Evolutionary conservation across 2,113 vertebrate genomes (phyloP).

Genomic region (Macaca nemestrina): DNA sequence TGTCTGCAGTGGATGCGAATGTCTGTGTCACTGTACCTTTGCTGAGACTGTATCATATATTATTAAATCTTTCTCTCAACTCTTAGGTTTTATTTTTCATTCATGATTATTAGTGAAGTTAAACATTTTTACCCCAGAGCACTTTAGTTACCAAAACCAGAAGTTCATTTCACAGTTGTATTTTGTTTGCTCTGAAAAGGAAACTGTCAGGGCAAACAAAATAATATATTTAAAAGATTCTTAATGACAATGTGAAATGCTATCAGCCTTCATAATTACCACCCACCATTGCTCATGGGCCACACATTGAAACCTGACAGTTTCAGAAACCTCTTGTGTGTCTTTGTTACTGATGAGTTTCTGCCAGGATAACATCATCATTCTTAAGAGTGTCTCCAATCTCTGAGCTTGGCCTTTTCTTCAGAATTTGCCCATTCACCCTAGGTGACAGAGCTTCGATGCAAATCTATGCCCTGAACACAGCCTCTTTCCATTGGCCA

Average conservation of each 20-base stretch:
- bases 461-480: slow-evolving; percentile 33
- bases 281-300: not conserved
- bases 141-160: slow-evolving; percentile 11
- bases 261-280: slow-evolving; percentile 3
- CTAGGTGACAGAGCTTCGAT: slow-evolving; percentile 25
- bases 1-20: not conserved
- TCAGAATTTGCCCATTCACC: slow-evolving; percentile 32
- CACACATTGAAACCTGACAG: not conserved
- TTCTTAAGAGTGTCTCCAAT: slow-evolving; percentile 33
- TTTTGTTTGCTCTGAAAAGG: slow-evolving; percentile 43
- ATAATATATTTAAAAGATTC: slow-evolving; percentile 37
- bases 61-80: slow-evolving; percentile 7
- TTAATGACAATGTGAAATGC: slow-evolving; percentile 5
- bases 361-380: not conserved
- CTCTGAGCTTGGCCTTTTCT: slow-evolving; percentile 37
- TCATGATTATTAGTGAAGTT: slow-evolving; percentile 23
- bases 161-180: slow-evolving; percentile 39
- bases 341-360: not conserved
- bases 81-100: slow-evolving; percentile 46
- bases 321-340: no score
- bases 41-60: slow-evolving; percentile 13
- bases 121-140: slow-evolving; percentile 5
- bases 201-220: slow-evolving; percentile 28
- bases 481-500: not conserved
- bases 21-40: not conserved